These are phyloP conservation scores for Crambe crambe DNA, from an alignment of 37 sponge, comb jelly and placozoan species.

Conservation along the genomic window DNA sequence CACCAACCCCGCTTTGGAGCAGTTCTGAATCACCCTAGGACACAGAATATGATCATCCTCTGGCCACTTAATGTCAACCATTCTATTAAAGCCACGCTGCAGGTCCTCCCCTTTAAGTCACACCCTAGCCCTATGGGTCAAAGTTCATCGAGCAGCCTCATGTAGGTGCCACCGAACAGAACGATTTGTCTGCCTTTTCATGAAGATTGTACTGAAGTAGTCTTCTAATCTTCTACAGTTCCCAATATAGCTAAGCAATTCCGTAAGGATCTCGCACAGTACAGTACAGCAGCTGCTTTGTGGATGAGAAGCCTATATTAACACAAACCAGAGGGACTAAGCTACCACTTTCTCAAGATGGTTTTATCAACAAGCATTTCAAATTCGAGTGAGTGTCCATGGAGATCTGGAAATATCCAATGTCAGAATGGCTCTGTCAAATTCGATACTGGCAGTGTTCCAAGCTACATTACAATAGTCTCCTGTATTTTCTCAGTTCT, in stretches of 20 bases:
- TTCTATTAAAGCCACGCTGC: too few species aligned
- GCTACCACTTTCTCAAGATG: background rate
- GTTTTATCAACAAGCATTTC: background rate
- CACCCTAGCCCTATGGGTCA: background rate
- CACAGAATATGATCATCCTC: background rate
- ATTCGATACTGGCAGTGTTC: conserved; percentile 20
- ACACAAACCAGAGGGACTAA: background rate
- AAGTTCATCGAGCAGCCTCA: too few species aligned
- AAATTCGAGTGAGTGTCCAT: background rate
- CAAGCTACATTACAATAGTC: conserved; percentile 43
- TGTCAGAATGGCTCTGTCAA: background rate
- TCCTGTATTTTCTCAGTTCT: conserved; percentile 57
- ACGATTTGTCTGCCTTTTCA: background rate
- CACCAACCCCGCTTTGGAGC: background rate
- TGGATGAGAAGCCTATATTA: background rate
- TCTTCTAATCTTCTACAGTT: background rate
- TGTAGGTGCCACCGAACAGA: background rate
- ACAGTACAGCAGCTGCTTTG: too few species aligned
- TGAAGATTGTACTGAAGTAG: background rate
- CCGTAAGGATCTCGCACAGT: too few species aligned
- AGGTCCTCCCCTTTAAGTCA: too few species aligned
- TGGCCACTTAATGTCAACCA: too few species aligned
- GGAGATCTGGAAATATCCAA: background rate
- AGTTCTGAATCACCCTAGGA: background rate
- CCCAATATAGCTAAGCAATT: background rate